Conservation (phyloP, 2,888 invertebrate species). For the Melangyna quadrimaculata region DNA sequence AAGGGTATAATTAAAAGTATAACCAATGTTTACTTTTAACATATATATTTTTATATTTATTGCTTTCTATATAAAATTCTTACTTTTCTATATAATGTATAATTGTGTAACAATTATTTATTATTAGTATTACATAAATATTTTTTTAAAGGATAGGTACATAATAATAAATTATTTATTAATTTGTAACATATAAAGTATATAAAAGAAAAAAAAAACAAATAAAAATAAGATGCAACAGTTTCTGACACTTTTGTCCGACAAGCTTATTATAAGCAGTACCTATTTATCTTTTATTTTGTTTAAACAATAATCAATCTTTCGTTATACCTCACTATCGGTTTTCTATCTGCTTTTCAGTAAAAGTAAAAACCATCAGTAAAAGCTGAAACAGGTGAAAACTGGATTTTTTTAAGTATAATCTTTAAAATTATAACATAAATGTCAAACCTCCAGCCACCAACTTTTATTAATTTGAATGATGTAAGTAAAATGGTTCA, state of each 20-base stretch:
- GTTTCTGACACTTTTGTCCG: constrained; percentile 46
- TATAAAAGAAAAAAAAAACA: not conserved
- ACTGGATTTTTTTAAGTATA: no score
- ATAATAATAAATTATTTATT: not conserved
- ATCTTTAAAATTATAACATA: no score
- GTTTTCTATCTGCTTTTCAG: no score
- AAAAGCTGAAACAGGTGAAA: no score
- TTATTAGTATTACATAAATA: not conserved
- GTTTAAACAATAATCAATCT: not conserved
- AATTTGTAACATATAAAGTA: not conserved
- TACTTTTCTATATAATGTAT: not conserved
- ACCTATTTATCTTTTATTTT: constrained; percentile 5
- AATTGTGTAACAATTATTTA: not conserved
- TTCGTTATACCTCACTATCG: not conserved
- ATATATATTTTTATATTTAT: not conserved
- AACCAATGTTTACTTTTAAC: not conserved
- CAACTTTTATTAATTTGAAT: no score
- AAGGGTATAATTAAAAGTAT: no score
- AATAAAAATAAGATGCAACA: constrained; percentile 19
- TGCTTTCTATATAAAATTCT: not conserved
- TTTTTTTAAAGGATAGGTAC: not conserved
- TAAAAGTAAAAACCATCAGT: no score
- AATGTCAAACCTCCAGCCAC: no score
- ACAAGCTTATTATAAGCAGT: constrained; percentile 58
- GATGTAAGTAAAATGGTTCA: no score